Conservation (phyloP, 2,888 invertebrate species). For the Pteria penguin region DNA sequence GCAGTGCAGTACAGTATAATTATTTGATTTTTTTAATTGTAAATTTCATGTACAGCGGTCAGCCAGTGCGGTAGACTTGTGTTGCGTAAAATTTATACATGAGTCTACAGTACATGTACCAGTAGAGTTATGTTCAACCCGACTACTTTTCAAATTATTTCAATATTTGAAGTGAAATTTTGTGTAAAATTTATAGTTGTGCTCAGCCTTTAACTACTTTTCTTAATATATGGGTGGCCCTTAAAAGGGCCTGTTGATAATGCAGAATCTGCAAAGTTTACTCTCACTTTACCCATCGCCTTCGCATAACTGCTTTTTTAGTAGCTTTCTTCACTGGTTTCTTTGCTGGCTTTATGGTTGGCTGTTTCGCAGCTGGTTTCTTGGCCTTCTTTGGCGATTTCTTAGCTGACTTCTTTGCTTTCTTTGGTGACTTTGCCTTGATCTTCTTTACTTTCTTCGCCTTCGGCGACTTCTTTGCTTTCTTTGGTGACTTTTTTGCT, state of each 20-base stretch:
- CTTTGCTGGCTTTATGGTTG: slow-evolving; percentile 17
- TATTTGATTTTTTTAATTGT: too few species aligned
- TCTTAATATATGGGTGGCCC: slow-evolving; percentile 27
- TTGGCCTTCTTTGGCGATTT: slow-evolving; percentile 9
- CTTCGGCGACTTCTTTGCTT: slow-evolving; percentile 18
- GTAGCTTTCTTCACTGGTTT: background rate
- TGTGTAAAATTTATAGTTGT: too few species aligned
- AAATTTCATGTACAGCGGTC: too few species aligned
- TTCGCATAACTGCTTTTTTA: slow-evolving; percentile 8
- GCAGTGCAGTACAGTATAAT: too few species aligned
- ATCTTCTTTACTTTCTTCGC: slow-evolving; percentile 24
- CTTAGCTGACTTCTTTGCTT: slow-evolving; percentile 11
- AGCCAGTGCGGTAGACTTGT: too few species aligned
- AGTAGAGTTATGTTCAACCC: too few species aligned
- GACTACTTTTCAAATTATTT: too few species aligned
- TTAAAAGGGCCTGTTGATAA: slow-evolving; percentile 24
- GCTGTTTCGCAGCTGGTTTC: slow-evolving; percentile 8
- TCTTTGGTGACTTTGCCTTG: background rate
- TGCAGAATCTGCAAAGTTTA: background rate
- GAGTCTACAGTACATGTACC: too few species aligned
- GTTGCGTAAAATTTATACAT: too few species aligned
- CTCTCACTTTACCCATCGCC: too few species aligned
- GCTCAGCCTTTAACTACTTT: too few species aligned
- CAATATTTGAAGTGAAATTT: too few species aligned
- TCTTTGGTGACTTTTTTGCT: slow-evolving; percentile 7